phyloP scores from a whole-genome alignment of 2,888 invertebrate genomes.

The Julus scandinavius region DNA sequence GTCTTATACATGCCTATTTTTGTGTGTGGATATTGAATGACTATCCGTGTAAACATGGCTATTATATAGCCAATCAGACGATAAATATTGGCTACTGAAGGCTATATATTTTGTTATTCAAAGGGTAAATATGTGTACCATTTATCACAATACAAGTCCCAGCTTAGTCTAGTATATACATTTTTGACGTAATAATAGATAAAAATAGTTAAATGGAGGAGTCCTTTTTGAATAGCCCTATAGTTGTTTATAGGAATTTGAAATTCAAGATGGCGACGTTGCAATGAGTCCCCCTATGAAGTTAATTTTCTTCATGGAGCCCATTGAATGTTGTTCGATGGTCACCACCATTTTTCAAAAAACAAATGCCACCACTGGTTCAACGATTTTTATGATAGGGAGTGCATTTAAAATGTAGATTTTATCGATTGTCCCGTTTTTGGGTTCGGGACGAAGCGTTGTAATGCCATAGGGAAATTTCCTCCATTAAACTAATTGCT shows the following conservation, averaged over 20 bases:
- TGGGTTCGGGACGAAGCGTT: not conserved
- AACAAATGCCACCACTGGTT: not conserved
- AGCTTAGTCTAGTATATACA: no score
- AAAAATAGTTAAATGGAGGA: no score
- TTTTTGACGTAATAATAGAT: no score
- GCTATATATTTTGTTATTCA: no score
- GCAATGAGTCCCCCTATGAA: not conserved
- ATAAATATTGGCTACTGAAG: no score
- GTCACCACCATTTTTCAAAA: not conserved
- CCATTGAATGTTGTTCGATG: not conserved
- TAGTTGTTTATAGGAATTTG: not conserved
- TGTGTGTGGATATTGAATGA: no score
- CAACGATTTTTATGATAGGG: not conserved
- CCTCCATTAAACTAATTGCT: constrained; percentile 18
- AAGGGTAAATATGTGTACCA: no score
- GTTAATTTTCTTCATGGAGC: not conserved
- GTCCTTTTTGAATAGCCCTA: no score
- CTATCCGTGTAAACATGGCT: no score
- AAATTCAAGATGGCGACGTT: not conserved
- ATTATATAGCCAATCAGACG: no score
- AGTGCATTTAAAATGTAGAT: not conserved
- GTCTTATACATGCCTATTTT: no score
- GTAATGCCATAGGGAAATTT: not conserved
- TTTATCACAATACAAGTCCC: no score
- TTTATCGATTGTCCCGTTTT: not conserved